A percentile compares a stretch with the other conserved stretches of the same genome.
Conservation (phyloP, 1,140 invertebrate species). For the Cyclina sinensis region DNA sequence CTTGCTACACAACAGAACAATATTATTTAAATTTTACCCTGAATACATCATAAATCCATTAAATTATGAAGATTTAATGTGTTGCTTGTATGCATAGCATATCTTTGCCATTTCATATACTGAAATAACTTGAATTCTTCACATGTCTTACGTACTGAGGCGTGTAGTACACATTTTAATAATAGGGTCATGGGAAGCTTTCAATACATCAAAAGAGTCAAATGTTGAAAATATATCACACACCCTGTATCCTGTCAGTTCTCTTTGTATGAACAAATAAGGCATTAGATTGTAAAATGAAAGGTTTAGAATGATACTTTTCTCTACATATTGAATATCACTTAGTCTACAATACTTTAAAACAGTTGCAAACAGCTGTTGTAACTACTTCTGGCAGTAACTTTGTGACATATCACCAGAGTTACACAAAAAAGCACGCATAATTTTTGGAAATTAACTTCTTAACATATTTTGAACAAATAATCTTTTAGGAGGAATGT, state of each 20-base stretch:
- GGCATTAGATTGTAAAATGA: neutral
- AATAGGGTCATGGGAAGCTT: neutral
- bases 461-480: too few relatives aligned
- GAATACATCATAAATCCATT: neutral
- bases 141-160: constrained; percentile 21
- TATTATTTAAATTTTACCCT: too few relatives aligned
- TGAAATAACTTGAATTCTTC: neutral
- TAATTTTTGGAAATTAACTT: too few relatives aligned
- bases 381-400: too few relatives aligned
- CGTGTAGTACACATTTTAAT: neutral
- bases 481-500: too few relatives aligned
- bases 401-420: too few relatives aligned
- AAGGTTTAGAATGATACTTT: too few relatives aligned
- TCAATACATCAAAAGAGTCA: neutral
- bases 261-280: neutral
- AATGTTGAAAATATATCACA: neutral
- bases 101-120: neutral
- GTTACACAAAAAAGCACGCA: too few relatives aligned
- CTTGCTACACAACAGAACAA: too few relatives aligned
- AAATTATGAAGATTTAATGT: neutral
- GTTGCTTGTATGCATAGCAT: neutral
- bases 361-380: too few relatives aligned
- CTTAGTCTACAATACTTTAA: too few relatives aligned
- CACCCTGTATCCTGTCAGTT: neutral
- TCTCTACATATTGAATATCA: too few relatives aligned